Evolutionary conservation across 1,140 invertebrate species (phyloP).

Genomic region (Cyphomyrmex costatus): DNA sequence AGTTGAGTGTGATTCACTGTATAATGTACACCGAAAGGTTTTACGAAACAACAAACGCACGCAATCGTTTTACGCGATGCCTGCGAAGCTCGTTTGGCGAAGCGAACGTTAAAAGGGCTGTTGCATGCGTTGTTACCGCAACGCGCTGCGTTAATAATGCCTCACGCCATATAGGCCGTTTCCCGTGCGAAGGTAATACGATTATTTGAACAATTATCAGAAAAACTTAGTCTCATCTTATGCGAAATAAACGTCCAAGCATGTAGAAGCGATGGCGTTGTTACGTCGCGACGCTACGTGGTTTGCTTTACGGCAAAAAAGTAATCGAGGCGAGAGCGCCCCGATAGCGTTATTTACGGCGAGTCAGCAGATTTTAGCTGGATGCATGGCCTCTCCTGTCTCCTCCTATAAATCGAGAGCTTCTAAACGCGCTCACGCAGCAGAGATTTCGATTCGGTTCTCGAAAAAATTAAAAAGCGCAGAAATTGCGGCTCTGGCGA

Average conservation of each 20-base stretch:
- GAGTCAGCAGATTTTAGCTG: conserved; percentile 63
- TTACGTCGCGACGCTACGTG: conserved; percentile 18
- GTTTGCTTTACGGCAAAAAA: conserved; percentile 62
- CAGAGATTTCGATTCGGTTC: conserved; percentile 44
- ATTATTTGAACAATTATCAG: conserved; percentile 32
- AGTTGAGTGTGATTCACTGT: conserved; percentile 33
- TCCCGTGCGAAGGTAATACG: conserved; percentile 8
- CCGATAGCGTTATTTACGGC: conserved; percentile 44
- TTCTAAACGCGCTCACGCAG: conserved; percentile 64
- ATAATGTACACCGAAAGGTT: conserved; percentile 49
- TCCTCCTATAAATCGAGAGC: conserved; percentile 63
- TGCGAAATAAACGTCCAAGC: conserved; percentile 29
- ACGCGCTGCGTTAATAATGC: conserved; percentile 47
- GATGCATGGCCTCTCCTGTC: conserved; percentile 52
- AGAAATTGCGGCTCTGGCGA: conserved; percentile 11
- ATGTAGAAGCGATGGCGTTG: neutral
- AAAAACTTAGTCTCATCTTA: conserved; percentile 44
- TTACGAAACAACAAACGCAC: conserved; percentile 42
- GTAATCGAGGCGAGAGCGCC: conserved; percentile 42
- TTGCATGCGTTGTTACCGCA: conserved; percentile 34
- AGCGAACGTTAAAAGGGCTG: conserved; percentile 54
- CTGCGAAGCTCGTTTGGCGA: conserved; percentile 49
- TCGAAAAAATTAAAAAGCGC: conserved; percentile 63
- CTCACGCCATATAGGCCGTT: conserved; percentile 21
- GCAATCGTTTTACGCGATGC: conserved; percentile 28